Conservation (phyloP, 1,140 invertebrate species). For the Eumeta japonica region DNA sequence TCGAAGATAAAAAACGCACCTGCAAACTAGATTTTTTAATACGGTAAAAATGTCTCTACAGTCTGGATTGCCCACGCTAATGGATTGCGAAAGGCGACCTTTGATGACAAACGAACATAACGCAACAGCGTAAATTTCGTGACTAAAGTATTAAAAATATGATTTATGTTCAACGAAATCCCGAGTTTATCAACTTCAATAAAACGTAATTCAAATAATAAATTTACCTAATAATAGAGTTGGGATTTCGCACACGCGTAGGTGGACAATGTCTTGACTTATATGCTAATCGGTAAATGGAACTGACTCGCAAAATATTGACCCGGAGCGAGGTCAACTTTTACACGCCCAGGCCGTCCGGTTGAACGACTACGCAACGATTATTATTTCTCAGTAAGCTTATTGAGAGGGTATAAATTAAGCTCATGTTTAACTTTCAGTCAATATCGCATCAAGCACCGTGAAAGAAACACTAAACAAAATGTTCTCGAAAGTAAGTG, state of each 20-base stretch:
- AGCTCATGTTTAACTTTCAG: slow-evolving; percentile 8
- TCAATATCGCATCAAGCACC: slow-evolving; percentile 5
- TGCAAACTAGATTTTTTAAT: too few relatives aligned
- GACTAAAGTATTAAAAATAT: not conserved
- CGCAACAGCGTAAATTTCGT: not conserved
- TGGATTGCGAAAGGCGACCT: too few relatives aligned
- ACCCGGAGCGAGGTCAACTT: slow-evolving; percentile 15
- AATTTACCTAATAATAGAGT: too few relatives aligned
- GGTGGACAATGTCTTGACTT: not conserved
- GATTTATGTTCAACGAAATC: slow-evolving; percentile 5
- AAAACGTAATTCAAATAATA: not conserved
- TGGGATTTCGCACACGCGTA: too few relatives aligned
- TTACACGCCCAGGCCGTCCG: too few relatives aligned
- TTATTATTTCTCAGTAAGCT: too few relatives aligned
- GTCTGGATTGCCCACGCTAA: too few relatives aligned
- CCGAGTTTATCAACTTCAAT: not conserved
- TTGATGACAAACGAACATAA: too few relatives aligned
- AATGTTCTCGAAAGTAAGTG: slow-evolving; percentile 11
- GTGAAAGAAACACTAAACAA: too few relatives aligned
- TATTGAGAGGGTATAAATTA: slow-evolving; percentile 6
- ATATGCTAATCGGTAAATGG: not conserved
- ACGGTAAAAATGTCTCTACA: too few relatives aligned
- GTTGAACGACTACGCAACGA: too few relatives aligned
- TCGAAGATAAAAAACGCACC: too few relatives aligned
- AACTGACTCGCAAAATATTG: slow-evolving; percentile 8